Evolutionary conservation across 2,888 invertebrate genomes (phyloP), one percentile per base, ranked within the genome.

Genomic region (Dascillus cervinus): DNA sequence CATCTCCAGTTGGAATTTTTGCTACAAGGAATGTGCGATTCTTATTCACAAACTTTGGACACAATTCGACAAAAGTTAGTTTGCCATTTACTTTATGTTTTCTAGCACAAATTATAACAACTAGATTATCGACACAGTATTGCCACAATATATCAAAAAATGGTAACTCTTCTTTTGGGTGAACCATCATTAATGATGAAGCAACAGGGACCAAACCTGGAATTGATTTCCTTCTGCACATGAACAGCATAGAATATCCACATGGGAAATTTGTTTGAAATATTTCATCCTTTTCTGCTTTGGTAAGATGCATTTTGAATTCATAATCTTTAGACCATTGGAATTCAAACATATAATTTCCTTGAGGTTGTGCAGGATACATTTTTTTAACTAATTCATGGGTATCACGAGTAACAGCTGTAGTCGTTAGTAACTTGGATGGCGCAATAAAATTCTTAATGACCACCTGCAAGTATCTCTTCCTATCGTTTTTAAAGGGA

Each of bases 111-210:
- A 40, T 19, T 8, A 40, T 14, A 22, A 32, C 32, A 13, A 15
- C 28, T 3, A 13, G 10, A n/a, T 30, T 27, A 9, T 36, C 34
- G 15, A 13, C 26, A 23, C 36, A 37, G 17, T 29, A 37, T 20
- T 40, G 33, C 40, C 40, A 40, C 13, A 40, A 31, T 8, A 11
- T 20, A 21, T 34, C 31, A 19, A 37, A 37, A 20, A 36, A 10
- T n/a, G 21, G 21, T 19, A 25, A 14, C 1, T 33, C 22, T 28
- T 33, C 36, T 27, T 28, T 22, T 5, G 14, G 13, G 25, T 35
- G 21, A 8, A 34, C 29, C 20, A 37, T 26, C 13, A 40, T 28
- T 30, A 37, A 27, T 6, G 6, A 6, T 8, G 31, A 22, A 9
- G 31, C 12, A 17, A 33, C 21, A 11, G 37, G 27, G 6, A 40